Conservation (phyloP, 2,888 invertebrate genomes). For the Tricholauxania praeusta region DNA sequence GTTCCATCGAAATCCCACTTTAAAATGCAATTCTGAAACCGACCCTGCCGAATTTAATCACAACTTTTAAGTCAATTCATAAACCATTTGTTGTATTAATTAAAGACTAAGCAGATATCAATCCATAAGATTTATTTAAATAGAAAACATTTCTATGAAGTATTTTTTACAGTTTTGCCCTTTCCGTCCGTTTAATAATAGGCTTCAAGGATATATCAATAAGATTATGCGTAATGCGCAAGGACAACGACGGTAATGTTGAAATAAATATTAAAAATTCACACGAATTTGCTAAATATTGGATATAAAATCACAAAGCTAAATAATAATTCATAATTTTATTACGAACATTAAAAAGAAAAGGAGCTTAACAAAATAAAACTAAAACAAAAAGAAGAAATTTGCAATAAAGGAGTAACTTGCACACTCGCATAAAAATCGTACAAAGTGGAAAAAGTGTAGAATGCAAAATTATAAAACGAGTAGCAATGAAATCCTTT, state of each 20-base stretch:
- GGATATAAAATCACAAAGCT: slow-evolving; percentile 46
- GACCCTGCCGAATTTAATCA: no score
- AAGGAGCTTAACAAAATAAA: not conserved
- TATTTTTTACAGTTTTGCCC: not conserved
- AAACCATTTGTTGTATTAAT: no score
- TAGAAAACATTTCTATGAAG: not conserved
- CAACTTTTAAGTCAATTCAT: no score
- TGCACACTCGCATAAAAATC: not conserved
- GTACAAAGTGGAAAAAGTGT: not conserved
- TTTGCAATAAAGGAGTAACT: not conserved
- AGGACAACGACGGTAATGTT: slow-evolving; percentile 39
- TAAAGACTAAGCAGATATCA: not conserved
- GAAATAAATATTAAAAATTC: slow-evolving; percentile 39
- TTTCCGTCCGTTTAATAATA: not conserved
- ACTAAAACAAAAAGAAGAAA: not conserved
- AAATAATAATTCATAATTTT: slow-evolving; percentile 53
- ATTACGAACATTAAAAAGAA: slow-evolving; percentile 47
- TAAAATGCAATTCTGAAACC: no score
- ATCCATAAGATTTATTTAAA: not conserved
- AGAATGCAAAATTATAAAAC: slow-evolving; percentile 30
- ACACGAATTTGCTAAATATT: slow-evolving; percentile 45
- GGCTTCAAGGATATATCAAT: no score
- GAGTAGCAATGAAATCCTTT: slow-evolving; percentile 40
- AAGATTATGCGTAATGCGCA: slow-evolving; percentile 42
- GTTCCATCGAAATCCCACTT: no score